phyloP scores from a whole-genome alignment of 2,797 vertebrate species.

The Phoeniculus purpureus region DNA sequence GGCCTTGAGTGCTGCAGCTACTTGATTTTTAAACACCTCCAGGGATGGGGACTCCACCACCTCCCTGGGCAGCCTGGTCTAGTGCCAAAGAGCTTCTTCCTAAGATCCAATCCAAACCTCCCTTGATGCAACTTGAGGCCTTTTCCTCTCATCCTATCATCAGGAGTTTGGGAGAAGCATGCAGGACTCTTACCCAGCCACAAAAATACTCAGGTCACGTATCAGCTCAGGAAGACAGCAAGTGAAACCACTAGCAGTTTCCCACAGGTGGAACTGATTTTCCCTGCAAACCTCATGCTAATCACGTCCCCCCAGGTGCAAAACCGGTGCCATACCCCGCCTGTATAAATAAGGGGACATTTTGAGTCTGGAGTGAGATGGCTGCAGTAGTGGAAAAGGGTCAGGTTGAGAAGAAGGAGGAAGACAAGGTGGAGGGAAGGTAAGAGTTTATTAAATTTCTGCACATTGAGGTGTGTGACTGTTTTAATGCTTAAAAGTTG shows the following conservation, averaged over 20 bases:
- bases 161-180: too few species aligned
- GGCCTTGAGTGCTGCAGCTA: too few species aligned
- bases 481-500: not conserved
- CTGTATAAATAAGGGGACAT: not conserved
- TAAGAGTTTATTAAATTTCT: not conserved
- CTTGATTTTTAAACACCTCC: too few species aligned
- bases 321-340: not conserved
- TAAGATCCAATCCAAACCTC: too few species aligned
- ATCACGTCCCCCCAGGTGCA: not conserved
- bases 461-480: not conserved
- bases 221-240: not conserved
- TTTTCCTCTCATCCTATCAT: too few species aligned
- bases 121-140: too few species aligned
- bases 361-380: too few species aligned
- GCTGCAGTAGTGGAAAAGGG: too few species aligned
- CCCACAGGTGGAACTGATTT: not conserved
- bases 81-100: too few species aligned
- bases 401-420: too few species aligned
- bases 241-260: not conserved
- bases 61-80: too few species aligned
- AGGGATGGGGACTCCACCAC: too few species aligned
- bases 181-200: constrained; percentile 2
- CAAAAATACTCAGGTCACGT: not conserved
- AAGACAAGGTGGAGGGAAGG: not conserved
- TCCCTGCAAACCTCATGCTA: not conserved